phyloP scores from a whole-genome alignment of 2,888 invertebrate genomes.

The Bibio marci region DNA sequence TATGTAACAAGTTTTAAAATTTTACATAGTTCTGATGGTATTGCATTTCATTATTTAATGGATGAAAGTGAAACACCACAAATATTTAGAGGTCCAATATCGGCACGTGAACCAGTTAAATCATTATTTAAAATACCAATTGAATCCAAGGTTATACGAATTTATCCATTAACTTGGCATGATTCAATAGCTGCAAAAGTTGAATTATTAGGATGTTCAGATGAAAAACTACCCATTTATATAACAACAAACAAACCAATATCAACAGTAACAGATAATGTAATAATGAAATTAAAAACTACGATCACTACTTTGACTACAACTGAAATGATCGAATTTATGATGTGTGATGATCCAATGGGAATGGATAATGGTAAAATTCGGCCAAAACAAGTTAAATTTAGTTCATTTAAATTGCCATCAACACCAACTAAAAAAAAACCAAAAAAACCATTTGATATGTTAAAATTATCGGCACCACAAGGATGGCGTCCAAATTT shows the following conservation, averaged over 20 bases:
- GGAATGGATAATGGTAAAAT: constrained; percentile 48
- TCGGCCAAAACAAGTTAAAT: constrained; percentile 44
- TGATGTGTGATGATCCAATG: constrained; percentile 52
- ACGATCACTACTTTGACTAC: constrained; percentile 1
- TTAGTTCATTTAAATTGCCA: constrained; percentile 22
- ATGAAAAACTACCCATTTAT: no score
- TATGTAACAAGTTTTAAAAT: constrained; percentile 61
- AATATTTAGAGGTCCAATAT: constrained; percentile 56
- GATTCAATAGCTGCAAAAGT: constrained; percentile 47
- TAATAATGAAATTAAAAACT: no score
- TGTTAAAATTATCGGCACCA: constrained; percentile 23
- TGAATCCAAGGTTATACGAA: constrained; percentile 53
- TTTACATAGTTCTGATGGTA: constrained; percentile 49
- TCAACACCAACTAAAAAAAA: constrained; percentile 13
- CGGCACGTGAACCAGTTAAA: constrained; percentile 36
- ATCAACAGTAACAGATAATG: not conserved
- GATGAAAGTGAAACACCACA: constrained; percentile 35
- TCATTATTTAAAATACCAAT: constrained; percentile 54
- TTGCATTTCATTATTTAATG: constrained; percentile 38
- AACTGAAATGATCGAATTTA: constrained; percentile 6
- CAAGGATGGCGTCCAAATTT: constrained; percentile 49
- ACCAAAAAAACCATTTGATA: constrained; percentile 16
- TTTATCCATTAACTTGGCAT: constrained; percentile 62
- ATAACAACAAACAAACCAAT: constrained; percentile 5
- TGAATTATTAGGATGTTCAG: constrained; percentile 60